phyloP scores from a whole-genome alignment of 1,140 invertebrate genomes.

The Ganaspis sp. region DNA sequence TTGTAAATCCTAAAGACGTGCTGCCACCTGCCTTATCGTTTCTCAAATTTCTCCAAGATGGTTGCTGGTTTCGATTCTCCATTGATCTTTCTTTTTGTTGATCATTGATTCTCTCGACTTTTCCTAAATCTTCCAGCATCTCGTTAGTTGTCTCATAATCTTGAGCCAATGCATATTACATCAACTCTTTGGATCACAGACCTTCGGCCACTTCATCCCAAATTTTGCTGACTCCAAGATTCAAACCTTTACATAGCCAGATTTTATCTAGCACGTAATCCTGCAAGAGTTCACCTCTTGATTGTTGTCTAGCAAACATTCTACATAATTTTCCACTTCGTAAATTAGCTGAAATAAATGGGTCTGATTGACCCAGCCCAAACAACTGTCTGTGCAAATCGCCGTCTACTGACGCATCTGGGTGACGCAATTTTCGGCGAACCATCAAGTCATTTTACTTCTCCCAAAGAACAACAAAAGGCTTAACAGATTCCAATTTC shows the following conservation, averaged over 20 bases:
- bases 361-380: slow-evolving; percentile 15
- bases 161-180: background rate
- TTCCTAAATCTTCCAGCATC: slow-evolving; percentile 10
- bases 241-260: slow-evolving; percentile 33
- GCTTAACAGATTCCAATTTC: too few species aligned
- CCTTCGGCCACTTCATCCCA: slow-evolving; percentile 31
- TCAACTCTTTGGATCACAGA: slow-evolving; percentile 33
- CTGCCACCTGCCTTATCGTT: too few species aligned
- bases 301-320: slow-evolving; percentile 25
- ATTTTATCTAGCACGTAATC: slow-evolving; percentile 47
- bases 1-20: too few species aligned
- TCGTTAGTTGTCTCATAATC: background rate
- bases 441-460: too few species aligned
- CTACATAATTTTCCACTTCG: slow-evolving; percentile 5
- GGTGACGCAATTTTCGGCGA: too few species aligned
- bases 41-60: background rate
- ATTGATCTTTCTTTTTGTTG: background rate
- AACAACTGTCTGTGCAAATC: too few species aligned
- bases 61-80: background rate
- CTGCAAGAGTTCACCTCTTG: background rate
- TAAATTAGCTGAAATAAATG: background rate
- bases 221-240: slow-evolving; percentile 22
- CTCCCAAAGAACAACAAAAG: too few species aligned
- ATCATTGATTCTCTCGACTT: background rate
- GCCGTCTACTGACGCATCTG: too few species aligned